Base-by-base conservation (phyloP, 2,797 vertebrate genomes). In the Chelon auratus region DNA sequence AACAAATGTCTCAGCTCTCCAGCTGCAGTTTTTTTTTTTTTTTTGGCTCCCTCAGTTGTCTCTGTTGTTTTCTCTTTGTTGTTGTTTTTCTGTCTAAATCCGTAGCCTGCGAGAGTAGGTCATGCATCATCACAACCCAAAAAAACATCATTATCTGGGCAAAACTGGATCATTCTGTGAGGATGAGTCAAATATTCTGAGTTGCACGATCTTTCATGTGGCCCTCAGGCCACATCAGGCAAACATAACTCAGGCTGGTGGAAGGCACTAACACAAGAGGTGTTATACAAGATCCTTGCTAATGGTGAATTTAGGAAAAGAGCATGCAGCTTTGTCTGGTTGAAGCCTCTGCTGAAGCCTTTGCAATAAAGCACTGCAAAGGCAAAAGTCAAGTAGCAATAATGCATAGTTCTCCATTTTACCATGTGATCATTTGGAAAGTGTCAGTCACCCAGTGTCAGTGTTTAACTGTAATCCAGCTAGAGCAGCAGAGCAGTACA, bases 331-430 rank as follows among this genome's bases (percentile, higher is more conserved):
- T 62, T 65, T 42, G 54, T 71, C 62, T 79, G 73, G 77, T 68
- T 87, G 70, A 83, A 82, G 57, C 14, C 54, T 26, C 3, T 26
- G 24, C 24, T 87, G 70, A 83, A 82, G 57, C 14, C 54, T 26
- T 26, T 26, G 24, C 24, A 26, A 26, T 26, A 26, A 26, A 26
- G 24, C 24, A 26, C 24, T 26, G 24, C 24, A 26, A 26, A 26
- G 24, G 24, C 24, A 26, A 26, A 26, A 1, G 24, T 26, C 24
- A 77, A 75, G 40, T 11, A 74, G 20, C 63, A 88, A 72, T 75
- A 68, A 68, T 59, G 17, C 62, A 82, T 62, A 77, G 75, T 85
- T 82, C 61, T 80, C 3, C 52, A 60, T 75, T 76, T 83, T 57
- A 73, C 71, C 58, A 62, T 50, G 51, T 82, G 2, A 26, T 26